Evolutionary conservation across 2,888 invertebrate species (phyloP).

Genomic region (Aromia moschata): DNA sequence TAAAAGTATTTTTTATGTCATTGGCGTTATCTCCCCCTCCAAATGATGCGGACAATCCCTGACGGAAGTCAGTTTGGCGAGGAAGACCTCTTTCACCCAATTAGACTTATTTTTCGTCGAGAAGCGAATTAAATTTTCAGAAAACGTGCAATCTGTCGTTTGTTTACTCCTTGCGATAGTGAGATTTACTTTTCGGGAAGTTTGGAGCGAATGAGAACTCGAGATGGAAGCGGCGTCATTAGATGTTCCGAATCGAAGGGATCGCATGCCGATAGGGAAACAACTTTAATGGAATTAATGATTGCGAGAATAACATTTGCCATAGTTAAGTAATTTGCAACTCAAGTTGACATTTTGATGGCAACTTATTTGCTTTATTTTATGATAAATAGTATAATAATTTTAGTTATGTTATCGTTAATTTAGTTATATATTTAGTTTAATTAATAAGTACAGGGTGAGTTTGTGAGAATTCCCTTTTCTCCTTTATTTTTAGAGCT

Average conservation of each 20-base stretch:
- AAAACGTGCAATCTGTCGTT: conserved; percentile 4
- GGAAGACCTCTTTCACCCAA: not conserved
- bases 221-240: conserved; percentile 13
- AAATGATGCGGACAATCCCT: no score
- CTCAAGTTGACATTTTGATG: no score
- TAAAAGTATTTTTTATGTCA: no score
- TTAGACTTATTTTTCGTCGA: not conserved
- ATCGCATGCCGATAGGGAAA: conserved; percentile 25
- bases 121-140: not conserved
- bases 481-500: no score
- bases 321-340: conserved; percentile 8
- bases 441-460: no score
- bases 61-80: no score
- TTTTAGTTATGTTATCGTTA: no score
- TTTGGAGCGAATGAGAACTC: conserved; percentile 4
- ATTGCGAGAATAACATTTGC: conserved; percentile 13
- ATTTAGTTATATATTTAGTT: no score
- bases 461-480: no score
- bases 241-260: conserved; percentile 25
- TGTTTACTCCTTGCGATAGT: conserved; percentile 8
- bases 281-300: conserved; percentile 17
- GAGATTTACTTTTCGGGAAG: conserved; percentile 6
- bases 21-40: no score
- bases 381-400: no score
- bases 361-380: no score